Evolutionary conservation across 1,140 invertebrate genomes (phyloP).

Genomic region (Drosophila ercepeae): DNA sequence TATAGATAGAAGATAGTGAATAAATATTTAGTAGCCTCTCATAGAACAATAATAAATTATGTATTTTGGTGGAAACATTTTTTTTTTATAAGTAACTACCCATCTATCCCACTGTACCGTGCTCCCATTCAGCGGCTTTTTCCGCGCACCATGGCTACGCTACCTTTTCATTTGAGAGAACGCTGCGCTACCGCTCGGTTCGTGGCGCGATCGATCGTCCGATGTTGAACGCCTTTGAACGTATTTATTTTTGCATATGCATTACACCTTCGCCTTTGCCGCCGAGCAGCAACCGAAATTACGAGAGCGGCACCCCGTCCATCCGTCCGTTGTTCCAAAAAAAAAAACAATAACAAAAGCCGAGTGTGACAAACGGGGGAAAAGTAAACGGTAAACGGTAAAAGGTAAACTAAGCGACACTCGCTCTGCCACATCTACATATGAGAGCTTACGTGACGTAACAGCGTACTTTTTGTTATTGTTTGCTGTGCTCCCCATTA

Average conservation of each 20-base stretch:
- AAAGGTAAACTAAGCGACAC: slow-evolving; percentile 14
- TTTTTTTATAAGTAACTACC: too few relatives aligned
- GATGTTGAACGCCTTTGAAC: slow-evolving; percentile 16
- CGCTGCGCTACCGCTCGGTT: slow-evolving; percentile 58
- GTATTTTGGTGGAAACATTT: too few relatives aligned
- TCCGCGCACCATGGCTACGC: slow-evolving; percentile 25
- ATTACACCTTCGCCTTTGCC: slow-evolving; percentile 17
- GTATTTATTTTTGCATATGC: slow-evolving; percentile 47
- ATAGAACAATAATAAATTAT: not conserved
- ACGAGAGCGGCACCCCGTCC: slow-evolving; percentile 7
- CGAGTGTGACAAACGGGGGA: slow-evolving; percentile 44
- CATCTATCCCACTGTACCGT: slow-evolving; percentile 10
- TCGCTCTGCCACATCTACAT: slow-evolving; percentile 52
- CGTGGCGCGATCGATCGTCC: slow-evolving; percentile 55
- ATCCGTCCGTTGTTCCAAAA: not conserved
- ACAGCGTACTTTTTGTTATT: slow-evolving; percentile 71
- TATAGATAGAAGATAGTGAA: too few relatives aligned
- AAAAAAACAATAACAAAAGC: slow-evolving; percentile 24
- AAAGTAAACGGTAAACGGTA: slow-evolving; percentile 37
- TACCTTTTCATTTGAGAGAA: slow-evolving; percentile 58
- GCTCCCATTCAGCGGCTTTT: slow-evolving; percentile 12
- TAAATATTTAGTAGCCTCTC: too few relatives aligned
- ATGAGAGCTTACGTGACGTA: slow-evolving; percentile 63
- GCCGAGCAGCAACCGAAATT: slow-evolving; percentile 1
- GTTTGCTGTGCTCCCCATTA: slow-evolving; percentile 47